phyloP scores from a whole-genome alignment of 2,797 vertebrate genomes.

The Rhinichthys osculus region DNA sequence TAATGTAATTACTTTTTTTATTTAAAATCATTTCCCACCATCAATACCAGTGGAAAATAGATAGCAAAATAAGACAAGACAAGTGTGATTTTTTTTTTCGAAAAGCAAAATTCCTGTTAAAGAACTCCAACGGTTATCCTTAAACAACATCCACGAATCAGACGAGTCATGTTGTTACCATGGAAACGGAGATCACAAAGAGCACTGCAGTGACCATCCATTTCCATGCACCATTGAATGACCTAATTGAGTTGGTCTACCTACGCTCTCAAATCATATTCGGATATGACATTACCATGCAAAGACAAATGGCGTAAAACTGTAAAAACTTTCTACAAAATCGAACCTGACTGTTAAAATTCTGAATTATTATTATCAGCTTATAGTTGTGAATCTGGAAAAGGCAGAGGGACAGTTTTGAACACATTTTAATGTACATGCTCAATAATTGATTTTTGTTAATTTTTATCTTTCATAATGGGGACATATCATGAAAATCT shows the following conservation, averaged over 20 bases:
- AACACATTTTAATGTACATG: neutral
- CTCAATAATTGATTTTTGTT: neutral
- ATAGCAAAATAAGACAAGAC: neutral
- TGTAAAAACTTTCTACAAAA: neutral
- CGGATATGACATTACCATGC: neutral
- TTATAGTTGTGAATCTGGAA: no score
- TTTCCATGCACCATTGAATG: no score
- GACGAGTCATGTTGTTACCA: neutral
- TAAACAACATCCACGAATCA: neutral
- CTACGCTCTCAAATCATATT: neutral
- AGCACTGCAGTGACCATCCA: neutral
- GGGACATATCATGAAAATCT: no score
- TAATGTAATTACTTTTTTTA: neutral
- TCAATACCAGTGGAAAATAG: neutral
- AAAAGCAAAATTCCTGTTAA: neutral
- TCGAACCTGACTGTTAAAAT: neutral
- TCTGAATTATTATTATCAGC: no score
- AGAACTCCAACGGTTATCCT: neutral
- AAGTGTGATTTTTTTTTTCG: no score
- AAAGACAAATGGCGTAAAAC: neutral
- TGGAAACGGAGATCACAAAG: neutral
- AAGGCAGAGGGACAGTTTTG: neutral
- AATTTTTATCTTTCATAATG: neutral
- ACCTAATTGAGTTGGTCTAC: no score
- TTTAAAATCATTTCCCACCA: neutral